Evolutionary conservation across 2,797 vertebrate species (phyloP), one percentile per base, ranked within the genome.

Genomic region (Tokudaia muenninki): DNA sequence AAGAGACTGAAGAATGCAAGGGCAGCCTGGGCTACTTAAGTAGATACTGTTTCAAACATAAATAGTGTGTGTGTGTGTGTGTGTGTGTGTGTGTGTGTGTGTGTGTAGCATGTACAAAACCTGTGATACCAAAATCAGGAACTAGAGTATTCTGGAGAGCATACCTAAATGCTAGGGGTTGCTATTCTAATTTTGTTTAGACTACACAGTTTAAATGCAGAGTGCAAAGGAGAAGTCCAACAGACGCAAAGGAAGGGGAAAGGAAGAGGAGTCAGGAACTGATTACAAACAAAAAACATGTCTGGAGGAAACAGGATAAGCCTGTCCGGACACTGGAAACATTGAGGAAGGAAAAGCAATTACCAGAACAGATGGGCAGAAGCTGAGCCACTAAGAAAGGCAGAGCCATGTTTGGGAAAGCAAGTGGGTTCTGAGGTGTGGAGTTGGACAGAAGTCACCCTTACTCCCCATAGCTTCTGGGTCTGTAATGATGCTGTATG

Each of bases 281-380:
- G 79, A 95, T 21, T 92, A 31, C 78, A 96, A 95, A 96, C 55
- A 95, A 86, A 96, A 92, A 55, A 34, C 57, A 31, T 61, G 80
- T 97, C 94, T 87, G 31, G 97, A 91, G 97, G 97, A 97, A 97
- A 97, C 94, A 97, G 97, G 97, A 97, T 94, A 96, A 94, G 95
- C 78, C 95, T 97, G 97, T 72, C 88, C 89, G 82, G 78, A 92
- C 79, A 55, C 78, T 83, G 95, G 78, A 82, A 88, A 94, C 74
- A 65, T 24, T 57, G 87, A 94, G 97, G 97, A 97, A 98, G 97
- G 95, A 97, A 97, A 97, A 65, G 89, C 94, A 77, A 90, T 97
- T 93, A 94, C 57, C 86, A 94, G 63, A 96, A 94, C 97, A 97
- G 96, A 97, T 95, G 97, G 94, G 67, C 29, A 44, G 97, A 98